Conservation (phyloP, 2,797 vertebrate species). For the Vireo griseus region DNA sequence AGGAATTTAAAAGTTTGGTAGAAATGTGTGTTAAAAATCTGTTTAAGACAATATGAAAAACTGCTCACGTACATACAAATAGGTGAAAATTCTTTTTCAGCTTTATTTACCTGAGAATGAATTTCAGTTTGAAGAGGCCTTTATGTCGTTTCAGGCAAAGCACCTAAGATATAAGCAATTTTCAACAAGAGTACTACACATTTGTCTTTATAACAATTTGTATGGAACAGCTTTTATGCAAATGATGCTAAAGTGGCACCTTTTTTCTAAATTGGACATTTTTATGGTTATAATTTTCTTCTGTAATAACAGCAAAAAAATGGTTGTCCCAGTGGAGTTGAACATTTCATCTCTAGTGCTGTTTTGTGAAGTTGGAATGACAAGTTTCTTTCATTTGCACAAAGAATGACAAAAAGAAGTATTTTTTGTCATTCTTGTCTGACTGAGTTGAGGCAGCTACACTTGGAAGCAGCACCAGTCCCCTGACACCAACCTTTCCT, state of each 20-base stretch:
- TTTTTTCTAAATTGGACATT: conserved; percentile 89
- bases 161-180: conserved; percentile 82
- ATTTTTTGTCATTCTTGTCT: conserved; percentile 63
- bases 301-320: conserved; percentile 88
- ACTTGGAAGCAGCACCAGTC: conserved; percentile 57
- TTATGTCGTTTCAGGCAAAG: conserved; percentile 77
- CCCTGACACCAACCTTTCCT: conserved; percentile 49
- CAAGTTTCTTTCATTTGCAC: conserved; percentile 95
- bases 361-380: conserved; percentile 94
- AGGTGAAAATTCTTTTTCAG: conserved; percentile 74
- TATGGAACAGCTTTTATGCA: conserved; percentile 93
- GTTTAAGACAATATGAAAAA: conserved; percentile 66
- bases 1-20: neutral
- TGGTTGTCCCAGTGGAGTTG: conserved; percentile 81
- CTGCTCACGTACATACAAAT: conserved; percentile 72
- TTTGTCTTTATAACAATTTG: conserved; percentile 94
- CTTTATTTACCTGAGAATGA: conserved; percentile 84
- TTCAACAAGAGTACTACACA: conserved; percentile 83
- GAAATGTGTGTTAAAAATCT: conserved; percentile 39
- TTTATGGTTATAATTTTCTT: conserved; percentile 91
- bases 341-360: conserved; percentile 83
- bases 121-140: conserved; percentile 81
- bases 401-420: conserved; percentile 78
- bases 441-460: conserved; percentile 56
- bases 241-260: conserved; percentile 88